Base-by-base conservation (phyloP, 92 coral and sea anemone species). In the Galaxea fascicularis region DNA sequence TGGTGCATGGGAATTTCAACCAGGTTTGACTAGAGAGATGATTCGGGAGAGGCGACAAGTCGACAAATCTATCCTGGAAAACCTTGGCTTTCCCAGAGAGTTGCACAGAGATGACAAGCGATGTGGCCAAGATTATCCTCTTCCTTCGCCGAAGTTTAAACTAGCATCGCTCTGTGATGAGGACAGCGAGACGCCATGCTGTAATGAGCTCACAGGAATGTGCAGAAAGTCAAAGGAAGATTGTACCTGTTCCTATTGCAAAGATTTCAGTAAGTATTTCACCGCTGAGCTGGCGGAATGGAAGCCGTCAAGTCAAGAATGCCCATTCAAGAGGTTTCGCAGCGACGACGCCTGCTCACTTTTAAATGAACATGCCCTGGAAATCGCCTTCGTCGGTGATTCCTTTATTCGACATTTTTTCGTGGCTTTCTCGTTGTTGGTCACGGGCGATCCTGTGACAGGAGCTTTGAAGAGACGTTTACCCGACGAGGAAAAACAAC, bases 401-500 rank as follows among this genome's bases (percentile, higher is more conserved):
- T 92, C 93, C 0, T 53, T 92, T 35, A 87, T 88, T 8, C 89
- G 95, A n/a, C 95, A 89, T 53, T 76, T 92, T 28, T 92, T 89
- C 65, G 71, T 76, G 16, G 91, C 91, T 39, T 64, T 89, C 28
- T 82, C 87, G 9, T 22, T 92, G 18, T 68, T 92, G 22, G 75
- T 92, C 12, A 92, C 95, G 0, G 71, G 80, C 45, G 85, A 92
- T 69, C 62, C 63, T 15, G 68, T 63, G 60, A 83, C 30, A 7
- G 95, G 95, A 8, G 90, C 91, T 2, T 69, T 84, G 29, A 85
- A 77, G 29, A 71, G 54, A 0, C 79, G 83, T 25, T 26, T 79
- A 11, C 56, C 67, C 21, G 25, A 65, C 11, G 75, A 86, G 26
- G 71, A 54, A 29, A 65, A 68, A 77, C 22, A 69, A 46, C 68